Evolutionary conservation across 2,113 vertebrate genomes (phyloP).

Genomic region (Lepus timidus): DNA sequence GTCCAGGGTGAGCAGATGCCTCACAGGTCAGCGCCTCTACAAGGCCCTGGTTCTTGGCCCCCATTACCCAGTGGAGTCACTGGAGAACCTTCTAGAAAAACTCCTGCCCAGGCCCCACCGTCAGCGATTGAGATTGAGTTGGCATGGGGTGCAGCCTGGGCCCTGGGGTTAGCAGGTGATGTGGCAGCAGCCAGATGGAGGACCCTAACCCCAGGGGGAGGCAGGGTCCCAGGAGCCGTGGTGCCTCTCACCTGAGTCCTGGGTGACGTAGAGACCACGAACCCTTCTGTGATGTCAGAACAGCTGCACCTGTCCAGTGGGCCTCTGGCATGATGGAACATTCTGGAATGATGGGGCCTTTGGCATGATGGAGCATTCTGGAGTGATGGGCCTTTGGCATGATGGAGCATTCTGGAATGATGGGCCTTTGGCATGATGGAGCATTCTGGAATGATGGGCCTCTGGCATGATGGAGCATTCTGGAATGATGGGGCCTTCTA

Average conservation of each 20-base stretch:
- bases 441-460: too few species aligned
- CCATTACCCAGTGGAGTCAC: neutral
- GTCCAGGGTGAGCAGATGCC: neutral
- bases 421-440: too few species aligned
- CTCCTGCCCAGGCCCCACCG: neutral
- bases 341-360: too few species aligned
- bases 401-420: constrained; percentile 9
- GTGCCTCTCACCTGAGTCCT: neutral
- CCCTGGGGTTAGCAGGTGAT: neutral
- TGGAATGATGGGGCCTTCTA: too few species aligned
- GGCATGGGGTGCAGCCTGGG: neutral
- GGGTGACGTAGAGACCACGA: neutral
- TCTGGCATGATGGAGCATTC: too few species aligned
- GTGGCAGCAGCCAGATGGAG: neutral
- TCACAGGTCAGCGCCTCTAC: neutral
- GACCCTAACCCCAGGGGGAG: neutral
- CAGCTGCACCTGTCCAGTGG: neutral
- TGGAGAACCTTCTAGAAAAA: neutral
- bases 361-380: too few species aligned
- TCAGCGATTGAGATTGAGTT: neutral
- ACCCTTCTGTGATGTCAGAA: neutral
- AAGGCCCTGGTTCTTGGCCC: neutral
- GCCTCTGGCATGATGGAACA: too few species aligned
- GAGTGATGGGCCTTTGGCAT: too few species aligned
- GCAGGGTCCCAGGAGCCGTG: neutral